Base-by-base conservation (phyloP, 2,113 vertebrate species). In the Oryctolagus cuniculus region DNA sequence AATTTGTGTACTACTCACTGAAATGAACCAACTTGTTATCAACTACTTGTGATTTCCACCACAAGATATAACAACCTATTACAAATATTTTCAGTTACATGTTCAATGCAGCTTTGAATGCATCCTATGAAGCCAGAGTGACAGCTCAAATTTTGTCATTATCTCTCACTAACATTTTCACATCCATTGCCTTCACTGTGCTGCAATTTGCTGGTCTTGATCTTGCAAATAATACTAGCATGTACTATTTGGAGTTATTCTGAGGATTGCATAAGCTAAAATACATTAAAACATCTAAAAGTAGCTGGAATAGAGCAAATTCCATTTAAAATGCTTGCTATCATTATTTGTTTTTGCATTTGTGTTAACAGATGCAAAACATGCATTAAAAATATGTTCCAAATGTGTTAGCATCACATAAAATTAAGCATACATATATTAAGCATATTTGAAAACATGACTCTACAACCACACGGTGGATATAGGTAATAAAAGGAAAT, bases 101-200 rank as follows among this genome's bases (percentile, higher is more conserved):
- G 5, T 16, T 25, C 25, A 38, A 2, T 36, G 2, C 7, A 55
- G 29, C 5, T 19, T 36, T 61, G 3, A 29, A n/a, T 5, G 13
- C 0, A 19, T 38, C 24, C 4, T 77, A 34, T 86, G 36, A 12
- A 83, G 27, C 31, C 21, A 63, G n/a, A 49, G 13, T 64, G 73
- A 53, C 16, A 36, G 8, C 6, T 67, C 38, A 38, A 12, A 83
- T 58, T 1, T 6, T 25, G 16, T 1, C 5, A 31, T 22, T 29
- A 5, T 2, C 4, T 34, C 2, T 36, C 63, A 12, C 13, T 55
- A 21, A 31, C 29, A 0, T 1, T 21, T 4, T 24, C 10, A 16
- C 31, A 5, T 64, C 25, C 24, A 22, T 74, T 49, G 70, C 5
- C 5, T 8, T 67, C 13, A 24, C 1, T 44, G 4, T 72, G 3